phyloP scores from a whole-genome alignment of 2,888 invertebrate species.

The Machimus atricapillus region DNA sequence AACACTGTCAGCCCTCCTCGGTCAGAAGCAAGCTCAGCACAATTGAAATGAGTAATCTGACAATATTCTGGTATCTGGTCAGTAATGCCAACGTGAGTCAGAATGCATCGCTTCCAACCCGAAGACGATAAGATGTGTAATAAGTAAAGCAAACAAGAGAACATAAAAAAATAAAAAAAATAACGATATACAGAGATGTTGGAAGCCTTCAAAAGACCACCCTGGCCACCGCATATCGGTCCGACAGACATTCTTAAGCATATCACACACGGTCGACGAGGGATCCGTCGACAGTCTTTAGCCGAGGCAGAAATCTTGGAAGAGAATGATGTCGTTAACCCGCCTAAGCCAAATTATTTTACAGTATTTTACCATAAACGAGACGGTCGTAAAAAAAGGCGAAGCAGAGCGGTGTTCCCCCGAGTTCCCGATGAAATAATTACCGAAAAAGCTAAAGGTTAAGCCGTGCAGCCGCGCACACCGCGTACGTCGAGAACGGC shows the following conservation, averaged over 20 bases:
- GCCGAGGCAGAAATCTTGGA: background rate
- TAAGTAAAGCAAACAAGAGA: slow-evolving; percentile 25
- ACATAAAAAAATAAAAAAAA: background rate
- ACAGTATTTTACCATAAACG: slow-evolving; percentile 22
- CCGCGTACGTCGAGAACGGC: background rate
- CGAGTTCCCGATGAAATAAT: slow-evolving; percentile 17
- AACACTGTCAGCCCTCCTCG: background rate
- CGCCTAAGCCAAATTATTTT: slow-evolving; percentile 28
- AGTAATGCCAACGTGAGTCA: slow-evolving; percentile 8
- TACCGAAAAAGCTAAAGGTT: slow-evolving; percentile 1
- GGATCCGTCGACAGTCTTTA: background rate
- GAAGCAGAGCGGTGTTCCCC: background rate
- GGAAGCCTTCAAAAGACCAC: slow-evolving; percentile 7
- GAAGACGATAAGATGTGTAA: slow-evolving; percentile 22
- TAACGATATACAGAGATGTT: background rate
- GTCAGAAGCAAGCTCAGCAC: background rate
- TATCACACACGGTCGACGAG: background rate
- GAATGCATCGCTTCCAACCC: background rate
- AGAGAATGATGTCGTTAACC: slow-evolving; percentile 21
- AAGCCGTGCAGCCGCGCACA: background rate
- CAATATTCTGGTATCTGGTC: background rate
- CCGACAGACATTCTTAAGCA: background rate
- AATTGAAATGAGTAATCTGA: slow-evolving; percentile 12
- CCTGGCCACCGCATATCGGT: background rate
- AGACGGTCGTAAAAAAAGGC: background rate